Evolutionary conservation across 2,797 vertebrate species (phyloP).

Genomic region (Ptychadena robeensis): DNA sequence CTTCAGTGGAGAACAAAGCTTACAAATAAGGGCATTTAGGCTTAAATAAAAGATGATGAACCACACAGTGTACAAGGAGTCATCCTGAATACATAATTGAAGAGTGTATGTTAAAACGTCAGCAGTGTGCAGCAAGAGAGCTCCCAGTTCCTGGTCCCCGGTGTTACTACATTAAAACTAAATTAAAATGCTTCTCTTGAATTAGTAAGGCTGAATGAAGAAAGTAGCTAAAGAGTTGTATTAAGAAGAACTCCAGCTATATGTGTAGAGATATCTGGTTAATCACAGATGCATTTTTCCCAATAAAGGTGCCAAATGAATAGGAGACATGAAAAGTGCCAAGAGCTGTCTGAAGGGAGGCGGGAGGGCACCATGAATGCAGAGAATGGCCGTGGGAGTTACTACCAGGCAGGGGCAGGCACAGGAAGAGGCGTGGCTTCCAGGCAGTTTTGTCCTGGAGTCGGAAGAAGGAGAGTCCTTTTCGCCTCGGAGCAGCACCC

Average conservation of each 20-base stretch:
- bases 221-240: conserved; percentile 20
- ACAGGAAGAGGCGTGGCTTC: no score
- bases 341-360: no score
- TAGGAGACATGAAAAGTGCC: no score
- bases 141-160: conserved; percentile 41
- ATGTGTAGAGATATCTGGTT: no score
- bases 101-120: conserved; percentile 61
- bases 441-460: no score
- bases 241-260: not conserved
- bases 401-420: no score
- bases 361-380: no score
- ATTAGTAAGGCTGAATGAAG: conserved; percentile 42
- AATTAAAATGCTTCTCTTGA: conserved; percentile 57
- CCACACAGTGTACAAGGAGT: conserved; percentile 64
- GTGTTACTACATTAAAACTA: conserved; percentile 54
- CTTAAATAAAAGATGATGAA: conserved; percentile 71
- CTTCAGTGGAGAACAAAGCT: conserved; percentile 52
- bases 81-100: conserved; percentile 67
- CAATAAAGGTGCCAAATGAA: no score
- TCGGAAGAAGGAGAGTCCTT: no score
- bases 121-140: conserved; percentile 59
- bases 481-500: no score
- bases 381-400: no score
- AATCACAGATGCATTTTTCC: not conserved
- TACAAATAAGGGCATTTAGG: conserved; percentile 63